Conservation (phyloP, 2,797 vertebrate genomes). For the Argya squamiceps region DNA sequence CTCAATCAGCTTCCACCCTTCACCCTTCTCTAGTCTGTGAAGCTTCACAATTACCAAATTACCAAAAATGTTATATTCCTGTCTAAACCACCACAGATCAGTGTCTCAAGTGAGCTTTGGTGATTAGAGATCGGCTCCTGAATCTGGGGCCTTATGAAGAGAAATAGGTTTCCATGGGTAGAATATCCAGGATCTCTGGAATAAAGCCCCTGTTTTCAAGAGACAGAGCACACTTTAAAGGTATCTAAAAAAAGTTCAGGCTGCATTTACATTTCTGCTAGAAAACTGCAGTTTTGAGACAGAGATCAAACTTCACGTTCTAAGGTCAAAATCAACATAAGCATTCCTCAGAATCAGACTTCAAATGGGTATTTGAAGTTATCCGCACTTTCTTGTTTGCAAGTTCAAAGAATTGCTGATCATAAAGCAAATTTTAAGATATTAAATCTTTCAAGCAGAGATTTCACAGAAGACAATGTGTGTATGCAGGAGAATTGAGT, state of each 20-base stretch:
- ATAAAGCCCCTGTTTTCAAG: background rate
- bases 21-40: background rate
- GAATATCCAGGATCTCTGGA: background rate
- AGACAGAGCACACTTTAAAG: background rate
- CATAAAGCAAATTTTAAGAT: conserved; percentile 3
- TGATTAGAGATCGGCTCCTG: background rate
- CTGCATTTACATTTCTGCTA: background rate
- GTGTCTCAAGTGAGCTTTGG: background rate
- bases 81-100: background rate
- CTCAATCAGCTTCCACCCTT: background rate
- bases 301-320: conserved; percentile 17
- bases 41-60: background rate
- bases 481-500: background rate
- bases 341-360: conserved; percentile 13
- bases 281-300: background rate
- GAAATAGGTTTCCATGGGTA: background rate
- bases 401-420: conserved; percentile 25
- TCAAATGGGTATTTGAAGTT: conserved; percentile 44
- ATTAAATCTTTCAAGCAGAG: background rate
- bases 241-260: background rate
- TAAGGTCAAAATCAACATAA: conserved; percentile 20
- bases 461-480: background rate
- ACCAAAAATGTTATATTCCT: background rate
- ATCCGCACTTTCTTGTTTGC: background rate
- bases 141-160: background rate